Evolutionary conservation across 2,113 vertebrate genomes (phyloP).

Genomic region (Podiceps cristatus): DNA sequence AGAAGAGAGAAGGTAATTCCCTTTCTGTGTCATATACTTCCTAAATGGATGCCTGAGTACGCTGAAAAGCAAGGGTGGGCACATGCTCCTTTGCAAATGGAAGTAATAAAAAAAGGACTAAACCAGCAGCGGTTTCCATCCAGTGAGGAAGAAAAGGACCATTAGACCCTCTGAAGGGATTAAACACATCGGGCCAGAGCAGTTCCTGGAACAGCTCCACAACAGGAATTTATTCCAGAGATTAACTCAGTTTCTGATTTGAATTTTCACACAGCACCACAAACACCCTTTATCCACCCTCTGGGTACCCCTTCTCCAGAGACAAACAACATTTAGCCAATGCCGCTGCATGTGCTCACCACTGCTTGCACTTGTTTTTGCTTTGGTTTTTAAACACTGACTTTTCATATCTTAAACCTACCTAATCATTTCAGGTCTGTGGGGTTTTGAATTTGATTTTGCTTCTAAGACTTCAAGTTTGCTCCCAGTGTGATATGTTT

Average conservation of each 20-base stretch:
- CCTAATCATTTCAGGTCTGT: neutral
- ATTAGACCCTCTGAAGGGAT: neutral
- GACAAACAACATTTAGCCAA: neutral
- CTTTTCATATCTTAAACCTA: neutral
- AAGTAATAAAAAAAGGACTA: neutral
- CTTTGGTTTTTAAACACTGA: neutral
- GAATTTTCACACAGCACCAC: neutral
- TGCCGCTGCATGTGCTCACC: fast-evolving
- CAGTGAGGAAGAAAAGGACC: neutral
- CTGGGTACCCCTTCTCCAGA: neutral
- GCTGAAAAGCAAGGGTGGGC: neutral
- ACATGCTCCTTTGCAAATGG: neutral
- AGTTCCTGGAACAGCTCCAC: neutral
- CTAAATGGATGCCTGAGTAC: neutral
- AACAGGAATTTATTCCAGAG: neutral
- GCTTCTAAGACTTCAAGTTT: neutral
- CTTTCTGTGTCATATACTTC: neutral
- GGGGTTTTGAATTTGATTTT: neutral
- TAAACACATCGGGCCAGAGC: neutral
- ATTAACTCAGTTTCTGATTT: neutral
- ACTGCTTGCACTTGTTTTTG: neutral
- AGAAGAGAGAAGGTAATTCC: neutral
- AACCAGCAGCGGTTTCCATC: neutral
- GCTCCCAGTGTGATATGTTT: neutral
- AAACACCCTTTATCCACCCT: neutral